These are phyloP conservation scores for Crocallis elinguaria DNA, from an alignment of 2,888 invertebrate species.

Conservation along the genomic window DNA sequence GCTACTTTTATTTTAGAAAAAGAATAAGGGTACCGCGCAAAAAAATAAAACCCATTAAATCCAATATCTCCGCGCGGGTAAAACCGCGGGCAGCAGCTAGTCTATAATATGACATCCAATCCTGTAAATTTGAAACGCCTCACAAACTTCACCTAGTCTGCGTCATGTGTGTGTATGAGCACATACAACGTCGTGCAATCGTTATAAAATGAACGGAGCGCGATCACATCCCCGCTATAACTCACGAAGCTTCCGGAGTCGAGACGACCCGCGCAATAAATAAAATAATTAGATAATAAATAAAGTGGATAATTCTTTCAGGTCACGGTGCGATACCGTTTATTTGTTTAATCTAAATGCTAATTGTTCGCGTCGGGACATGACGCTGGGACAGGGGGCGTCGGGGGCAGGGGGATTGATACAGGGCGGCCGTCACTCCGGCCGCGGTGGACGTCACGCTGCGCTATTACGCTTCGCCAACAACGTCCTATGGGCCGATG, in stretches of 20 bases:
- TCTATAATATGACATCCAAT: no score
- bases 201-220: not conserved
- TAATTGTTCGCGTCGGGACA: slow-evolving; percentile 59
- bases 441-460: no score
- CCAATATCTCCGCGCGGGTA: no score
- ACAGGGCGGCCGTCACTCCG: not conserved
- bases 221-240: slow-evolving; percentile 15
- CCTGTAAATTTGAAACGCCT: no score
- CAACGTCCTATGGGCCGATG: no score
- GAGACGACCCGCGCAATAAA: slow-evolving; percentile 51
- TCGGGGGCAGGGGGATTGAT: slow-evolving; percentile 10
- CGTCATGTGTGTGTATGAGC: not conserved
- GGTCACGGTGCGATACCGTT: slow-evolving; percentile 63
- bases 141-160: no score
- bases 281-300: slow-evolving; percentile 66
- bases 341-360: slow-evolving; percentile 81
- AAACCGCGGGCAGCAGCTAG: no score
- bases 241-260: slow-evolving; percentile 14
- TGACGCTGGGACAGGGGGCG: slow-evolving; percentile 19
- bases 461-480: no score
- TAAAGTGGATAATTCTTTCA: slow-evolving; percentile 64
- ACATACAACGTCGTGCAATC: not conserved
- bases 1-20: no score
- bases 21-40: no score
- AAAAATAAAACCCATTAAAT: no score